Conservation (phyloP, 2,888 invertebrate genomes). For the Xanthorhoe spadicearia region DNA sequence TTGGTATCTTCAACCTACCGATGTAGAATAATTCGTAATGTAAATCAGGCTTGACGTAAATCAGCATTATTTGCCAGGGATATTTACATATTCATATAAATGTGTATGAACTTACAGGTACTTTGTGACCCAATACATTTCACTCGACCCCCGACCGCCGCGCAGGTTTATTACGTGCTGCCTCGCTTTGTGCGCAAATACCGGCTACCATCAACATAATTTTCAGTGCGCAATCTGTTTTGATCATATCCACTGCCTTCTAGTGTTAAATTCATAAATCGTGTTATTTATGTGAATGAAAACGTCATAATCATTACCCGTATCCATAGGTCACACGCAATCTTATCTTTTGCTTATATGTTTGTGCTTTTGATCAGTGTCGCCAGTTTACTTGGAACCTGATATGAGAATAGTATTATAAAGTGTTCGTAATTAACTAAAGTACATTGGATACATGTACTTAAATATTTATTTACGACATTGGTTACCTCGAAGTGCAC, state of each 20-base stretch:
- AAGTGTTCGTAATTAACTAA: constrained; percentile 46
- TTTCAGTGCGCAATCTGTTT: constrained; percentile 69
- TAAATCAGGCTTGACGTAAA: constrained; percentile 67
- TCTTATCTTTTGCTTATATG: constrained; percentile 80
- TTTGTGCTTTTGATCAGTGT: constrained; percentile 77
- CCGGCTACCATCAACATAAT: constrained; percentile 47
- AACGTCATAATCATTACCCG: constrained; percentile 54
- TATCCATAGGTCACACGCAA: constrained; percentile 72
- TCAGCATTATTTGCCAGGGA: constrained; percentile 66
- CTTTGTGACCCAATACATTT: constrained; percentile 68
- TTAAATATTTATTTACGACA: constrained; percentile 20
- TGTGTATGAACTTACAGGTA: constrained; percentile 62
- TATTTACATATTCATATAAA: constrained; percentile 79
- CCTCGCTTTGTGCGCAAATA: constrained; percentile 56
- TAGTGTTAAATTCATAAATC: constrained; percentile 66
- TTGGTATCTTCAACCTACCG: constrained; percentile 43
- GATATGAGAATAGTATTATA: constrained; percentile 65
- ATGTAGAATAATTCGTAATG: constrained; percentile 69
- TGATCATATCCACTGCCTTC: constrained; percentile 68
- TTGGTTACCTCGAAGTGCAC: constrained; percentile 41
- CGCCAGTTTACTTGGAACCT: constrained; percentile 78
- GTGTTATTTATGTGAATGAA: constrained; percentile 72
- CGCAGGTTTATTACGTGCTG: constrained; percentile 45
- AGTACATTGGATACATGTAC: constrained; percentile 13
- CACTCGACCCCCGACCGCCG: constrained; percentile 61